Evolutionary conservation across 2,797 vertebrate genomes (phyloP), one percentile per base, ranked within the genome.

Genomic region (Brotula barbata): DNA sequence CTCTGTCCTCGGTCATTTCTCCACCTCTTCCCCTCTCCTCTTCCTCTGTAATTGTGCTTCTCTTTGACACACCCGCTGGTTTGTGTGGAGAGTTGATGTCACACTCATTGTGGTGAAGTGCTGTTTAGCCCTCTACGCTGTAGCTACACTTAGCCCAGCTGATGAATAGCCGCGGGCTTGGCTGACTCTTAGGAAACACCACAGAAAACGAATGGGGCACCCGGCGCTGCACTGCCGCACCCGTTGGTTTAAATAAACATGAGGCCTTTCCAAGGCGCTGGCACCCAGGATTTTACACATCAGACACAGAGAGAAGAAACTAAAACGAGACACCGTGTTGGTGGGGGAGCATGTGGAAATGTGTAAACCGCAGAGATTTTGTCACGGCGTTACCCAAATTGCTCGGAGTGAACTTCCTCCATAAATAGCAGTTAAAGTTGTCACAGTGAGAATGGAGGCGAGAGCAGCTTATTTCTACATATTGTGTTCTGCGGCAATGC

Each of bases 31-130:
- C 53, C 64, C 59, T 70, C 71, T 47, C n/a, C 55, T 37, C 47
- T 65, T 69, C 51, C 75, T 84, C 87, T 92, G 73, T 90, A 90
- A 92, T 90, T 89, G 85, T 60, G 74, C 64, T n/a, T 73, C 74
- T 79, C 84, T 89, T 86, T 89, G 87, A 90, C 82, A 85, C 89
- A 77, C 90, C 87, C 88, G 52, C 84, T 83, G 86, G 78, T 89
- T 89, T 83, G 81, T 59, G 78, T 68, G 71, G 69, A 58, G 65
- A 71, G 75, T 45, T 82, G 77, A 80, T 84, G 81, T 83, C 72
- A 76, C 81, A 73, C 61, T 87, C 85, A 74, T 81, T 83, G 81
- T 79, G 84, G 83, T 69, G 77, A 71, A 71, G 78, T 68, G 76
- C 84, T 52, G 75, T 82, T 82, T 62, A 73, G 60, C 51, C 51